These are phyloP conservation scores for Bursaphelenchus okinawaensis DNA, from an alignment of 2,888 invertebrate species.

Conservation along the genomic window DNA sequence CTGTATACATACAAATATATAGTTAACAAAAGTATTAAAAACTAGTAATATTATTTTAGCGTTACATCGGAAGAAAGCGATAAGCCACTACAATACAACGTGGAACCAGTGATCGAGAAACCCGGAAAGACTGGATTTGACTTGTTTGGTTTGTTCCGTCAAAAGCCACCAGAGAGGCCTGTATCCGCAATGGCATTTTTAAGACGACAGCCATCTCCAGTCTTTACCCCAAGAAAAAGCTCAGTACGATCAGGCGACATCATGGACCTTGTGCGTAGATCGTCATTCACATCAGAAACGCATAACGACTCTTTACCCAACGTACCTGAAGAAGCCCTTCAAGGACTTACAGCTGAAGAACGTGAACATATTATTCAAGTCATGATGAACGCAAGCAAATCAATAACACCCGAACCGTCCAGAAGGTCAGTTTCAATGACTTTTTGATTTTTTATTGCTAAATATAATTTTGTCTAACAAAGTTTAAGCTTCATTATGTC, in stretches of 20 bases:
- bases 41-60: too few species aligned
- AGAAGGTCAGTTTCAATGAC: constrained; percentile 31
- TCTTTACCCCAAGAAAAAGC: constrained; percentile 13
- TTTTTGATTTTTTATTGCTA: not conserved
- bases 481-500: not conserved
- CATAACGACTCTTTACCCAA: constrained; percentile 6
- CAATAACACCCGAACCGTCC: constrained; percentile 33
- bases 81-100: not conserved
- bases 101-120: constrained; percentile 12
- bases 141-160: constrained; percentile 22
- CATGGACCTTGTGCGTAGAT: constrained; percentile 25
- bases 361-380: constrained; percentile 45
- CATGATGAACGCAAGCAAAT: constrained; percentile 26
- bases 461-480: not conserved
- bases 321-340: constrained; percentile 44
- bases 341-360: constrained; percentile 44
- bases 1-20: too few species aligned
- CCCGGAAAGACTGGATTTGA: constrained; percentile 11
- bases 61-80: too few species aligned
- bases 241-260: constrained; percentile 16
- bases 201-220: constrained; percentile 11
- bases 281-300: constrained; percentile 19
- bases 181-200: constrained; percentile 24
- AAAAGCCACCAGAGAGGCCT: constrained; percentile 23
- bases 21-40: too few species aligned